These are phyloP conservation scores for Myathropa florea DNA, from an alignment of 2,888 invertebrate species.

Conservation along the genomic window DNA sequence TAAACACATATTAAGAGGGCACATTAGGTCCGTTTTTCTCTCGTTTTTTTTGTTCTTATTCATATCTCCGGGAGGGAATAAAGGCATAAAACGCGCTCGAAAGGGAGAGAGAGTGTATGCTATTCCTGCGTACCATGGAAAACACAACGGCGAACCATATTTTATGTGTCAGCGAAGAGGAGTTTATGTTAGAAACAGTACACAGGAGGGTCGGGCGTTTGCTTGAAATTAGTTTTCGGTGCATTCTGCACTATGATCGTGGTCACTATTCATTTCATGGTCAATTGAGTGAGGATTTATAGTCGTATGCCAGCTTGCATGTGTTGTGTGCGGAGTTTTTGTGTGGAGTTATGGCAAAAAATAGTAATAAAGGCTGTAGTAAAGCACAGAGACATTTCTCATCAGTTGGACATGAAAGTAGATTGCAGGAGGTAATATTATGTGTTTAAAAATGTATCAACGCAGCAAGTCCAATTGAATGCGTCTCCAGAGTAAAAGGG, in stretches of 20 bases:
- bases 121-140: slow-evolving; percentile 45
- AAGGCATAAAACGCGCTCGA: slow-evolving; percentile 21
- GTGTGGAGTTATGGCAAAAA: background rate
- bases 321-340: background rate
- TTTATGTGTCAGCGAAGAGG: slow-evolving; percentile 51
- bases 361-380: background rate
- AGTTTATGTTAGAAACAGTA: slow-evolving; percentile 25
- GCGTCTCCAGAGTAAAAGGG: too few species aligned
- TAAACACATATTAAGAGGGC: slow-evolving; percentile 70
- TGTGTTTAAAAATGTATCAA: too few species aligned
- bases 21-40: slow-evolving; percentile 66
- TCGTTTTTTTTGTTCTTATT: slow-evolving; percentile 43
- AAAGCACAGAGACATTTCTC: too few species aligned
- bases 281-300: slow-evolving; percentile 58
- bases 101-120: slow-evolving; percentile 10
- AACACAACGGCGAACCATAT: slow-evolving; percentile 51
- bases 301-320: background rate
- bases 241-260: slow-evolving; percentile 25
- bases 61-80: slow-evolving; percentile 42
- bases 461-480: too few species aligned
- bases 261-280: slow-evolving; percentile 59
- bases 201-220: background rate
- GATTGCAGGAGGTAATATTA: too few species aligned
- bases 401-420: too few species aligned
- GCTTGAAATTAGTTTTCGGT: slow-evolving; percentile 56